Evolutionary conservation across 2,113 vertebrate species (phyloP).

Genomic region (Dicentrarchus labrax): DNA sequence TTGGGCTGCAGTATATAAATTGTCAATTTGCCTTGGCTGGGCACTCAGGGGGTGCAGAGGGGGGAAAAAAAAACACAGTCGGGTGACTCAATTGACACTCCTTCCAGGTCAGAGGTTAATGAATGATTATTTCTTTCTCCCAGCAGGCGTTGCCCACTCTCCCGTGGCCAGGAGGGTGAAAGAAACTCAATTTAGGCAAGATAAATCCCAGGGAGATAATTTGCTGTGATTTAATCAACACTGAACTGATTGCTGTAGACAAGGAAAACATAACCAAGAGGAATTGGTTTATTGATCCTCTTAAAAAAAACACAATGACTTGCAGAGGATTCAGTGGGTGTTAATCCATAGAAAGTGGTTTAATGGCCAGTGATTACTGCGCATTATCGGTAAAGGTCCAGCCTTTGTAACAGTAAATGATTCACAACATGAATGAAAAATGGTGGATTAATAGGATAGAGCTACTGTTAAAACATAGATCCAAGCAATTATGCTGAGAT

Average conservation of each 20-base stretch:
- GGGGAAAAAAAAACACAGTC: slow-evolving; percentile 46
- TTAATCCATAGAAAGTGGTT: slow-evolving; percentile 71
- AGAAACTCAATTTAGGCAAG: slow-evolving; percentile 80
- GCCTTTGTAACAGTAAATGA: slow-evolving; percentile 48
- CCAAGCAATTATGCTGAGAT: neutral
- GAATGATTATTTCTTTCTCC: slow-evolving; percentile 83
- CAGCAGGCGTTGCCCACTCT: slow-evolving; percentile 79
- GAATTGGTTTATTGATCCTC: slow-evolving; percentile 82
- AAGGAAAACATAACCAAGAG: slow-evolving; percentile 79
- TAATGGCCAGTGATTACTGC: slow-evolving; percentile 72
- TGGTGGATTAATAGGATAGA: slow-evolving; percentile 1
- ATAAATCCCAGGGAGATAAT: slow-evolving; percentile 79
- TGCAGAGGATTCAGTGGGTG: slow-evolving; percentile 53
- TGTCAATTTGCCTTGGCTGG: slow-evolving; percentile 67
- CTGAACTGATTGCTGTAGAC: slow-evolving; percentile 73
- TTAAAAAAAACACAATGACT: slow-evolving; percentile 55
- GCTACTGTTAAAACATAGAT: neutral
- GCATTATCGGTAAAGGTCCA: slow-evolving; percentile 43
- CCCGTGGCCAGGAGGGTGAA: slow-evolving; percentile 77
- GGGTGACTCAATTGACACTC: slow-evolving; percentile 75
- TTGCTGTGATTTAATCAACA: slow-evolving; percentile 79
- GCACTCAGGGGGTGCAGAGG: slow-evolving; percentile 40
- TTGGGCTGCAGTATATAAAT: slow-evolving; percentile 65
- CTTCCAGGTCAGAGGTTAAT: slow-evolving; percentile 85
- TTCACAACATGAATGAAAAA: slow-evolving; percentile 15